These are phyloP conservation scores for Antennarius maculatus DNA, from an alignment of 2,797 vertebrate genomes.

Conservation along the genomic window DNA sequence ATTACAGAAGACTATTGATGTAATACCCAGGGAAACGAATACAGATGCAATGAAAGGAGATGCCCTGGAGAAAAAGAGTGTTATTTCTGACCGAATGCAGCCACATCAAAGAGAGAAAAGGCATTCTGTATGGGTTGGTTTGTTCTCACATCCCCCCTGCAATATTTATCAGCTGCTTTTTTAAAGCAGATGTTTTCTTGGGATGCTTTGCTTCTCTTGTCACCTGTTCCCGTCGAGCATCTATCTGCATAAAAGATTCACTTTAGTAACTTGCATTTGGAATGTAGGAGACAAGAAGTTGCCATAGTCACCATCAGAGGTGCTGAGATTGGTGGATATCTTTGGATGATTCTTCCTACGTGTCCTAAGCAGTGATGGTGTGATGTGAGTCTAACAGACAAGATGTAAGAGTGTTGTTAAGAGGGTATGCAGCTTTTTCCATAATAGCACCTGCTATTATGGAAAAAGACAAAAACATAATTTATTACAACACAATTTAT, in stretches of 20 bases:
- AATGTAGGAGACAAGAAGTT: constrained; percentile 3
- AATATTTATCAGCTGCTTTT: constrained; percentile 19
- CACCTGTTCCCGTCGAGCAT: constrained; percentile 5
- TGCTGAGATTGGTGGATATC: constrained; percentile 70
- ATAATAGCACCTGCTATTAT: no score
- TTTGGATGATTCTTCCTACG: constrained; percentile 74
- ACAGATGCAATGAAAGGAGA: constrained; percentile 32
- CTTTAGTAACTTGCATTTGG: not conserved
- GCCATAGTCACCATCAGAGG: constrained; percentile 79
- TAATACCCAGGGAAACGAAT: constrained; percentile 37
- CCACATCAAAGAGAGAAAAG: constrained; percentile 10
- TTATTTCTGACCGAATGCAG: constrained; percentile 30
- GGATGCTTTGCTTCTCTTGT: constrained; percentile 7
- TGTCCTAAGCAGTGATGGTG: constrained; percentile 81
- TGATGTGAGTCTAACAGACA: constrained; percentile 80
- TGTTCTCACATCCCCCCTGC: constrained; percentile 17
- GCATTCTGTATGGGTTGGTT: not conserved
- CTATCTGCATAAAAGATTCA: constrained; percentile 7
- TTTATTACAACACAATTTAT: no score
- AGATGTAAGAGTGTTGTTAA: constrained; percentile 70
- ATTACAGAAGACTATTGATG: constrained; percentile 55
- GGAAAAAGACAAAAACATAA: not conserved
- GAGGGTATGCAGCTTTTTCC: not conserved
- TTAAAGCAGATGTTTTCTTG: constrained; percentile 27
- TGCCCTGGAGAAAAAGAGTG: constrained; percentile 15